Evolutionary conservation across 30 jellyfish, hydroid and myxozoan genomes (phyloP), one percentile per base, ranked within the genome.

Genomic region (Catostylus mosaicus): DNA sequence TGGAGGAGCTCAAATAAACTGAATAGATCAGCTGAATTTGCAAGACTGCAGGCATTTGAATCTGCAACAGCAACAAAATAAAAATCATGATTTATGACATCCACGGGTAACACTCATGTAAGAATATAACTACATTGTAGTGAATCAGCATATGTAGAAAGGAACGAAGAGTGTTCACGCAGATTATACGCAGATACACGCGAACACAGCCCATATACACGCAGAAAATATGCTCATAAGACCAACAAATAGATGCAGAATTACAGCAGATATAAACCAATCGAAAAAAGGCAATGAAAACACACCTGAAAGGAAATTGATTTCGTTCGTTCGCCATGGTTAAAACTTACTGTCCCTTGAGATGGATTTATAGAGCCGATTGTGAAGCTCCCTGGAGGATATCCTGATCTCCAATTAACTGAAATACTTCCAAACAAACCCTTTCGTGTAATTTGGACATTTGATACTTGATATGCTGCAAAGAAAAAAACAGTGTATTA

Each of bases 361-460:
- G 94, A 66, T 3, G 99, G 99, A 27, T 37, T 65, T 7, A 93
- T 52, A 5, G 71, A 56, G 56, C 96, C 99, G 31, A 31, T n/a
- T 7, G 76, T 75, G 38, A 54, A 57, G 29, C 74, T 37, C 27
- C 87, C 78, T 10, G 64, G 30, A 35, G 97, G 97, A 62, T 84
- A 83, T 7, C 96, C 97, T 23, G 90, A 76, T 48, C 85, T 67
- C 97, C 97, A 90, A 10, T 77, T 56, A 11, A 90, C 87, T 2
- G 88, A 26, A 24, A 83, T 34, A 4, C 48, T 54, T 33, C 97
- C 97, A 68, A 78, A 85, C 30, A 84, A 50, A 31, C 97, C 97
- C 12, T 32, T 66, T 22, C 97, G 86, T 24, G 84, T 22, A 24
- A 89, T 65, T 1, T 29, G 30, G 6, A 83, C 94, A 75, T 67